Evolutionary conservation across 2,113 vertebrate species (phyloP).

Genomic region (Neolamprologus falcicula): DNA sequence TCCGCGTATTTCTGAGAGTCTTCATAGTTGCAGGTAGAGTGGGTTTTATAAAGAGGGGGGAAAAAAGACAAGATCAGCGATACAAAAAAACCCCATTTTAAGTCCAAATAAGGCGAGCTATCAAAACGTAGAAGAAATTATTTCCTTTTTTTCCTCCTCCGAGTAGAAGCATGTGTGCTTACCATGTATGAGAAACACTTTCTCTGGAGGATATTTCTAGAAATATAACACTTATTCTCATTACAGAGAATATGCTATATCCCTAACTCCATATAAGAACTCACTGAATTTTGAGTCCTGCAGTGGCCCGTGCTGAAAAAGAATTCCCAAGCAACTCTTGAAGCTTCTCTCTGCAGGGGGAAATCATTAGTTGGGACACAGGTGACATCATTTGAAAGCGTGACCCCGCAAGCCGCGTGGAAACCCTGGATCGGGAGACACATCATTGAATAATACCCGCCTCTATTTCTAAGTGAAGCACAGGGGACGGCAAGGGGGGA

Average conservation of each 20-base stretch:
- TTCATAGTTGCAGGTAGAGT: neutral
- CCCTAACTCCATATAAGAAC: neutral
- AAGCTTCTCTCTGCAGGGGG: slow-evolving; percentile 2
- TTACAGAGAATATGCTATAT: neutral
- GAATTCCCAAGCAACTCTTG: neutral
- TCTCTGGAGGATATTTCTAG: neutral
- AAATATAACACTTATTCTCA: neutral
- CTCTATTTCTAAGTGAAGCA: slow-evolving; percentile 33
- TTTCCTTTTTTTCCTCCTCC: neutral
- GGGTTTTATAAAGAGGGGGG: neutral
- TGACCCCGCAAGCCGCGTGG: slow-evolving; percentile 7
- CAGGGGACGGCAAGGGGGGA: neutral
- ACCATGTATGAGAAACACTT: neutral
- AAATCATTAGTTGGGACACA: slow-evolving; percentile 39
- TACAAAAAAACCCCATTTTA: neutral
- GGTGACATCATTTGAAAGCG: slow-evolving; percentile 39
- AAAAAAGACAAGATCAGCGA: neutral
- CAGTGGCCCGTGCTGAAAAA: neutral
- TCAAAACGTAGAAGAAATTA: neutral
- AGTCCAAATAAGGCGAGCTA: neutral
- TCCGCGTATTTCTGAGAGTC: slow-evolving; percentile 5
- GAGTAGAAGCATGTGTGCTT: neutral
- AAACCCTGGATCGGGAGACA: slow-evolving; percentile 23
- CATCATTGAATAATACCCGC: slow-evolving; percentile 47
- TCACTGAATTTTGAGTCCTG: neutral